Evolutionary conservation across 2,797 vertebrate genomes (phyloP).

Genomic region (Sebastes wilsoni): DNA sequence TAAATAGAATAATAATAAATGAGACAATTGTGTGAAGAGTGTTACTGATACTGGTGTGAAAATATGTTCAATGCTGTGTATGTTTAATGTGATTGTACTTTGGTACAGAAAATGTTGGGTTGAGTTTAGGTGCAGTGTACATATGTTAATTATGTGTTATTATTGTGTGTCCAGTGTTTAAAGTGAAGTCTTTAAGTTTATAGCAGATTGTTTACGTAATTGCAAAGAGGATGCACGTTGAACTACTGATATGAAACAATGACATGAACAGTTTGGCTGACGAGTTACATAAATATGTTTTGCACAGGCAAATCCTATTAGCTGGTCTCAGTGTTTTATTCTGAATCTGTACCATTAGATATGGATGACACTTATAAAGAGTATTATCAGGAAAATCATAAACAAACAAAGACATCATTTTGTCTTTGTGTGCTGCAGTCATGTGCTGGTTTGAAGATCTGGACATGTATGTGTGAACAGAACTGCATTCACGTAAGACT

Average conservation of each 20-base stretch:
- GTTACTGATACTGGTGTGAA: not conserved
- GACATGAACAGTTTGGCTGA: not conserved
- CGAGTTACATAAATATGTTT: not conserved
- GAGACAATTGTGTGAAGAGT: not conserved
- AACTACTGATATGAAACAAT: not conserved
- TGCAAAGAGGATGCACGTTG: not conserved
- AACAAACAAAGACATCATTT: not conserved
- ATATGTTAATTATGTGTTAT: too few species aligned
- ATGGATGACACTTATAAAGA: not conserved
- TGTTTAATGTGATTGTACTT: not conserved
- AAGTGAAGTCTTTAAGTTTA: not conserved
- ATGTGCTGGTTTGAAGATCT: not conserved
- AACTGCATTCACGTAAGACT: not conserved
- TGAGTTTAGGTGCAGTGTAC: not conserved
- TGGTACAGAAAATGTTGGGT: not conserved
- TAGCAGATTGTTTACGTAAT: not conserved
- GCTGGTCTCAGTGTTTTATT: not conserved
- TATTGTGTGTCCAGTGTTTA: not conserved
- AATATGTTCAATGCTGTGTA: not conserved
- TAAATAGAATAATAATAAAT: not conserved
- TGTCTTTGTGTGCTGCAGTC: not conserved
- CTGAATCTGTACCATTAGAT: not conserved
- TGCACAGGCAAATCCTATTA: not conserved
- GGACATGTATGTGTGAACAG: not conserved
- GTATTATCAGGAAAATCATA: not conserved